These are phyloP conservation scores for Enteromius radiatus DNA, from an alignment of 2,797 vertebrate species.

Conservation along the genomic window DNA sequence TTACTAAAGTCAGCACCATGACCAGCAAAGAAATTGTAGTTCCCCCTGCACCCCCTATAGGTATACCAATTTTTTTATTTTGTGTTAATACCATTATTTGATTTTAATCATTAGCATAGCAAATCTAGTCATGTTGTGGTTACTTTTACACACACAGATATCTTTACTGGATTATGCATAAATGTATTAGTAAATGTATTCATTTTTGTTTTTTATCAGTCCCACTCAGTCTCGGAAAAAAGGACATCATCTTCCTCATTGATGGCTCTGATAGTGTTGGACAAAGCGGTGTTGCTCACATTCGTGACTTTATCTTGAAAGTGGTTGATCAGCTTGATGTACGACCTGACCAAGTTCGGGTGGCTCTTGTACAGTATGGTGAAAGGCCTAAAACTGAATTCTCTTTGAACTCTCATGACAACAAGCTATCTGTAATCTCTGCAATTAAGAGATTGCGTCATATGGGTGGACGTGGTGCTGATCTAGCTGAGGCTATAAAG, in stretches of 20 bases:
- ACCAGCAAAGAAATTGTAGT: constrained; percentile 69
- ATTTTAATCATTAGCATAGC: background rate
- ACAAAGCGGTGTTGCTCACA: constrained; percentile 78
- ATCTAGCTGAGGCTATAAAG: constrained; percentile 86
- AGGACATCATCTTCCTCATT: constrained; percentile 92
- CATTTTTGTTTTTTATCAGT: constrained; percentile 26
- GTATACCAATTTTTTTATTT: constrained; percentile 67
- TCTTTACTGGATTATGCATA: background rate
- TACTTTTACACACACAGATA: background rate
- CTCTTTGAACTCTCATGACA: constrained; percentile 82
- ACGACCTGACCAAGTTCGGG: constrained; percentile 83
- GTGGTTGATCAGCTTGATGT: constrained; percentile 86
- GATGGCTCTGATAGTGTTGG: constrained; percentile 86
- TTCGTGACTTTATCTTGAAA: constrained; percentile 88
- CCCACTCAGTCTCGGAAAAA: constrained; percentile 75
- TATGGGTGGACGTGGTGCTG: constrained; percentile 82
- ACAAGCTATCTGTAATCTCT: constrained; percentile 78
- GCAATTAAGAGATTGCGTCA: constrained; percentile 84
- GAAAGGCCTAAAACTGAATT: constrained; percentile 84
- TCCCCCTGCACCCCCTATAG: constrained; percentile 4
- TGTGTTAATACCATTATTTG: background rate
- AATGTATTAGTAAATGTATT: background rate
- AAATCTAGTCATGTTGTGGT: background rate
- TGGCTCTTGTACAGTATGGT: constrained; percentile 89
- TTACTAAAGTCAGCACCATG: constrained; percentile 82